Evolutionary conservation across 2,888 invertebrate genomes (phyloP), one percentile per base, ranked within the genome.

Genomic region (Mystacides longicornis): DNA sequence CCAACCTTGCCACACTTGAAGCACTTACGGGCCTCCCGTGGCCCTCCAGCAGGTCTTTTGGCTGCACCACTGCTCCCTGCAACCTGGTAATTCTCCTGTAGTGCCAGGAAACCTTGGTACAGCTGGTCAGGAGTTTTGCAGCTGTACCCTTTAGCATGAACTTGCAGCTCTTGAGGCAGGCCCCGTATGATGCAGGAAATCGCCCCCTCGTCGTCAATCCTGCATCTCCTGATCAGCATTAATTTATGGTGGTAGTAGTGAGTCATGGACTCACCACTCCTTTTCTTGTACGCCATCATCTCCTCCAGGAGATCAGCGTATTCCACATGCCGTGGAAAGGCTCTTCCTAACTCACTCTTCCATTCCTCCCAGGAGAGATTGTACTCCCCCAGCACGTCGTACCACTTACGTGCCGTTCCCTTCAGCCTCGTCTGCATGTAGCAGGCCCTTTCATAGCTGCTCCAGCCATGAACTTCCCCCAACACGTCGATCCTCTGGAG

Each of bases 211-310:
- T 49, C 27, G 23, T 49, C 49, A 23, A 49, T 16, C 1, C 49
- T 23, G 14, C 27, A 49, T 22, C 49, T 49, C 49, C 23, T 49
- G 7, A 49, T 19, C 16, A 49, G 16, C 23, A 23, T 23, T 2
- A 49, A 60, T 64, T 19, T 66, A 49, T 4, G 64, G 52, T 49
- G 66, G 63, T 55, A 67, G 47, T 67, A 68, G 43, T 64, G 64
- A 1, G 65, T 65, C 66, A 67, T 67, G 3, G 62, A 62, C 52
- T 63, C 66, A 4, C 45, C 48, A 3, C 63, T 60, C 11, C 5
- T 23, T 51, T 67, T 67, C 11, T 20, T 62, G 33, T 65, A 57
- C 2, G 53, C 49, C 7, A 66, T 54, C 63, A 67, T 64, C 18
- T 59, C 61, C 55, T 67, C 66, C n/a, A 67, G 55, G 1, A 53